A percentile compares a stretch with the other conserved stretches of the same genome.
These are phyloP conservation scores for Drosophila equinoxialis DNA, from an alignment of 1,140 invertebrate genomes.

Conservation along the genomic window DNA sequence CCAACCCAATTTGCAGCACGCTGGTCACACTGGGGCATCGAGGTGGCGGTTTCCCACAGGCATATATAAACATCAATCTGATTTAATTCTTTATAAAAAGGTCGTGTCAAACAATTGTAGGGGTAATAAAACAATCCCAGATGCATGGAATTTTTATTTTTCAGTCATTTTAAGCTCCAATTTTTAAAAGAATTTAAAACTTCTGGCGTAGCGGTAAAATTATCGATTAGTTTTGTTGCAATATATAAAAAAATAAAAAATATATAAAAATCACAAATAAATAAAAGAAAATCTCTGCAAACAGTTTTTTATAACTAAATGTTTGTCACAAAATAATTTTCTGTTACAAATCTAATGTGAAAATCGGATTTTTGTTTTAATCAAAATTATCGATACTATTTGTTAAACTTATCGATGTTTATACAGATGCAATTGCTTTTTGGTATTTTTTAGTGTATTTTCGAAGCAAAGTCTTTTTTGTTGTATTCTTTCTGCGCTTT, in stretches of 20 bases:
- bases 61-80: background rate
- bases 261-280: background rate
- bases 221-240: background rate
- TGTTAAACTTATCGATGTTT: background rate
- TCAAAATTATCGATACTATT: background rate
- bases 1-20: background rate
- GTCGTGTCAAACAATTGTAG: too few species aligned
- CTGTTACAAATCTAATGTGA: background rate
- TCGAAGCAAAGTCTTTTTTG: constrained; percentile 10
- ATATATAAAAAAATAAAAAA: background rate
- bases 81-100: too few species aligned
- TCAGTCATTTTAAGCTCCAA: background rate
- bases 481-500: constrained; percentile 16
- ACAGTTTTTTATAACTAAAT: background rate
- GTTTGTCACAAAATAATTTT: background rate
- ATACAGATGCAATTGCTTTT: background rate
- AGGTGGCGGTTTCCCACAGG: background rate
- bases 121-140: too few species aligned
- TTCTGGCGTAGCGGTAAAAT: background rate
- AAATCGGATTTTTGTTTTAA: background rate
- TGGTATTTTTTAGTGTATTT: constrained; percentile 8
- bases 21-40: background rate
- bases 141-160: too few species aligned
- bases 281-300: background rate
- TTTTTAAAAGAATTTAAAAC: background rate